Percentiles rank a stretch among this genome's conserved stretches.
Evolutionary conservation across 2,113 vertebrate genomes (phyloP).

Genomic region (Menidia beryllina): DNA sequence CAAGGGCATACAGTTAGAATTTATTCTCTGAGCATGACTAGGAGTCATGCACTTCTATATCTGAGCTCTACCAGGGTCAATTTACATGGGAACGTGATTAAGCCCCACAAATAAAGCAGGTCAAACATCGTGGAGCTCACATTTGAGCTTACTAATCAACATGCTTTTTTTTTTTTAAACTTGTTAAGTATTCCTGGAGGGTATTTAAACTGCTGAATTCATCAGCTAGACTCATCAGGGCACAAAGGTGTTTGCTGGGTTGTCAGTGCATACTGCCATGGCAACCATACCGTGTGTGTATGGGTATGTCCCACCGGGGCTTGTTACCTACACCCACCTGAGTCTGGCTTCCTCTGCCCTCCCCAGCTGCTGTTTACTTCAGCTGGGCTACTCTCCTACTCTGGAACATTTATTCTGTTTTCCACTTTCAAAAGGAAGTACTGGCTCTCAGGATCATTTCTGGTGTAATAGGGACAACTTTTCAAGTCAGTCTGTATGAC

Average conservation of each 20-base stretch:
- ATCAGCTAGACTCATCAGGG: background rate
- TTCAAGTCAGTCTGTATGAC: too few relatives aligned
- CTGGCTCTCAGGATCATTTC: conserved; percentile 7
- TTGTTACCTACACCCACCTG: conserved; percentile 82
- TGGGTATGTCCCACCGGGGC: conserved; percentile 73
- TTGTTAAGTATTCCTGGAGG: too few relatives aligned
- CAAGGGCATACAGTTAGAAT: too few relatives aligned
- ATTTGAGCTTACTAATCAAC: too few relatives aligned
- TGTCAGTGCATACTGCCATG: conserved; percentile 28
- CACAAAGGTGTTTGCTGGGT: conserved; percentile 23
- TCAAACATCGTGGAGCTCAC: background rate
- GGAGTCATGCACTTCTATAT: too few relatives aligned
- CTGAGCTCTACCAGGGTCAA: too few relatives aligned
- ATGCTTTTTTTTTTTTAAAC: background rate
- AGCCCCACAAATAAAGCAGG: background rate
- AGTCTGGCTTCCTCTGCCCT: conserved; percentile 43
- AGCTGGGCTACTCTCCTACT: conserved; percentile 46
- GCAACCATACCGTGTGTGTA: conserved; percentile 56
- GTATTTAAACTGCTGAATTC: background rate
- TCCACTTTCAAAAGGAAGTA: conserved; percentile 35
- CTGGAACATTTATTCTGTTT: conserved; percentile 74
- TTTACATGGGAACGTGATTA: background rate
- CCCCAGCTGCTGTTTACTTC: conserved; percentile 71
- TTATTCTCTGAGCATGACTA: too few relatives aligned
- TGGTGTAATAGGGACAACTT: background rate